These are phyloP conservation scores for Helicoverpa assulta DNA, from an alignment of 2,888 invertebrate genomes.

Conservation along the genomic window DNA sequence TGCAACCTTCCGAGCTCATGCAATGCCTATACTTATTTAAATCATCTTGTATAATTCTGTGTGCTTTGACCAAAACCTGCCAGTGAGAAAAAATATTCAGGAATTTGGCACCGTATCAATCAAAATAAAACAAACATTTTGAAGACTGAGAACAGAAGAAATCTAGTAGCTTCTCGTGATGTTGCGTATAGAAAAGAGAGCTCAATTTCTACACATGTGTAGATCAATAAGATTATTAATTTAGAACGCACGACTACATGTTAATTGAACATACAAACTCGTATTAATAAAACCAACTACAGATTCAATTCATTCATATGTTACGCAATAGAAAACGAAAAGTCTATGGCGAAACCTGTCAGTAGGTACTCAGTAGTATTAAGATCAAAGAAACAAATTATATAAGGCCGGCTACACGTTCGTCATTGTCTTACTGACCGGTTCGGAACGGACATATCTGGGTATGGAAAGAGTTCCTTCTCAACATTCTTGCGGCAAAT, in stretches of 20 bases:
- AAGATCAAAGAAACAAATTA: constrained; percentile 71
- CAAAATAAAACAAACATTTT: too few relatives aligned
- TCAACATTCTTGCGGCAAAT: too few relatives aligned
- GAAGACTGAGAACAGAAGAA: neutral
- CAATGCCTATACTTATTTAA: too few relatives aligned
- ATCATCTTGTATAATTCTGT: too few relatives aligned
- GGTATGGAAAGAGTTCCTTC: too few relatives aligned
- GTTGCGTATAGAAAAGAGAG: constrained; percentile 5
- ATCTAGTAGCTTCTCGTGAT: neutral
- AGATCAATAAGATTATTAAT: constrained; percentile 45
- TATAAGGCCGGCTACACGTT: constrained; percentile 69
- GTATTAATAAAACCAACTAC: constrained; percentile 44
- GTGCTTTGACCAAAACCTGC: too few relatives aligned
- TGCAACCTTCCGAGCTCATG: too few relatives aligned
- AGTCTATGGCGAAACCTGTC: constrained; percentile 66
- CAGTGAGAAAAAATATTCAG: too few relatives aligned
- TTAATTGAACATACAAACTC: constrained; percentile 44
- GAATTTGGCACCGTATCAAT: too few relatives aligned
- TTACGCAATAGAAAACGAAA: constrained; percentile 61
- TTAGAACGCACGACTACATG: constrained; percentile 20
- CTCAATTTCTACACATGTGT: constrained; percentile 11
- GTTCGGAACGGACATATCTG: constrained; percentile 41
- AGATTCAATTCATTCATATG: constrained; percentile 30
- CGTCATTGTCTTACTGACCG: constrained; percentile 74
- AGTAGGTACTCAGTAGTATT: constrained; percentile 57